phyloP scores from a whole-genome alignment of 2,797 vertebrate genomes.

The Pseudocheirus occidentalis region DNA sequence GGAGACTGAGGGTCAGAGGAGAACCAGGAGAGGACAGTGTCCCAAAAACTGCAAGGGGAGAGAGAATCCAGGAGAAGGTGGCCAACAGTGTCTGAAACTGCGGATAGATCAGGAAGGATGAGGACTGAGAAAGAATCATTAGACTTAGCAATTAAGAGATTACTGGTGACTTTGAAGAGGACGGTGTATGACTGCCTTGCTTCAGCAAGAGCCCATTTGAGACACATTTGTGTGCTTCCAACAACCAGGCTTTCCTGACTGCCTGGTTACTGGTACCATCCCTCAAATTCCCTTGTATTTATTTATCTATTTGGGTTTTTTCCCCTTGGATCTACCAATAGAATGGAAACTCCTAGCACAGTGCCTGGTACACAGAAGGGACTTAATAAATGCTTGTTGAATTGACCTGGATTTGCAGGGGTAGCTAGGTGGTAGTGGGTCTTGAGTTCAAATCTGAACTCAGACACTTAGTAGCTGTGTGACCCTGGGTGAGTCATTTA shows the following conservation, averaged over 20 bases:
- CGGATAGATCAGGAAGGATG: no score
- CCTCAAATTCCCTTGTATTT: background rate
- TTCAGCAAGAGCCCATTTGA: background rate
- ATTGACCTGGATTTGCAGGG: background rate
- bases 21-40: no score
- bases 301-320: background rate
- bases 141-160: background rate
- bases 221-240: background rate
- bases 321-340: background rate
- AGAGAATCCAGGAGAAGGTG: no score
- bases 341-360: background rate
- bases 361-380: slow-evolving; percentile 13
- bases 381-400: slow-evolving; percentile 8
- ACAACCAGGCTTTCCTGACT: background rate
- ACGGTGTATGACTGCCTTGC: background rate
- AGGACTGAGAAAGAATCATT: no score
- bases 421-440: no score
- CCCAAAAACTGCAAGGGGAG: no score
- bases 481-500: no score
- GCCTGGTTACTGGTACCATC: background rate
- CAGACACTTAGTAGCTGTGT: no score
- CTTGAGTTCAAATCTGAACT: no score
- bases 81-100: no score
- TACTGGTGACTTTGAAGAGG: background rate
- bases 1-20: no score